Evolutionary conservation across 2,113 vertebrate genomes (phyloP).

Genomic region (Tyto alba): DNA sequence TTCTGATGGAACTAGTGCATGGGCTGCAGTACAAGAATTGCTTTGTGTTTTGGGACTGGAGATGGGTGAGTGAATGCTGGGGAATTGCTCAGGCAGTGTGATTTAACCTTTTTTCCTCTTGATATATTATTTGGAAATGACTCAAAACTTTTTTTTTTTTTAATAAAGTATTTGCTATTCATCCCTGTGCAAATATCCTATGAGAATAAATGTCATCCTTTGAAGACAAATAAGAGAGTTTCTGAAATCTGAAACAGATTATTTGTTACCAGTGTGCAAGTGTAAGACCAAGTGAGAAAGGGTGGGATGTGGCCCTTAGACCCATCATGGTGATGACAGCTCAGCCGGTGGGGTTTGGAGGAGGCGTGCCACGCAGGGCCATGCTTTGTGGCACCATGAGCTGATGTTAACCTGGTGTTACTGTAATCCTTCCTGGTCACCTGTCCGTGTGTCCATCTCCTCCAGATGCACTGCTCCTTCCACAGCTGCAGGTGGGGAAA

Average conservation of each 20-base stretch:
- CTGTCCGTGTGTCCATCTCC: not conserved
- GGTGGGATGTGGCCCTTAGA: not conserved
- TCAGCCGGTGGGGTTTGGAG: not conserved
- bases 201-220: constrained; percentile 12
- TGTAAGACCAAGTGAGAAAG: not conserved
- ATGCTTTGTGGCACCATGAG: not conserved
- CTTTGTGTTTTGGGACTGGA: not conserved
- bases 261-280: not conserved
- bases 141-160: not conserved
- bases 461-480: not conserved
- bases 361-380: not conserved
- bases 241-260: not conserved
- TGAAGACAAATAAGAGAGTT: not conserved
- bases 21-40: not conserved
- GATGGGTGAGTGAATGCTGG: not conserved
- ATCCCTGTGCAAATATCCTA: not conserved
- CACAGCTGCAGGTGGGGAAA: not conserved
- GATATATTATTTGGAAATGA: not conserved
- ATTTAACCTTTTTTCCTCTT: not conserved
- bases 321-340: not conserved
- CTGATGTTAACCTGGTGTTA: not conserved
- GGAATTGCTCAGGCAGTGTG: not conserved
- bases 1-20: not conserved
- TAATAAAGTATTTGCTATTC: not conserved
- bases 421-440: not conserved